phyloP scores from a whole-genome alignment of 2,113 vertebrate genomes.

The Cebus imitator region DNA sequence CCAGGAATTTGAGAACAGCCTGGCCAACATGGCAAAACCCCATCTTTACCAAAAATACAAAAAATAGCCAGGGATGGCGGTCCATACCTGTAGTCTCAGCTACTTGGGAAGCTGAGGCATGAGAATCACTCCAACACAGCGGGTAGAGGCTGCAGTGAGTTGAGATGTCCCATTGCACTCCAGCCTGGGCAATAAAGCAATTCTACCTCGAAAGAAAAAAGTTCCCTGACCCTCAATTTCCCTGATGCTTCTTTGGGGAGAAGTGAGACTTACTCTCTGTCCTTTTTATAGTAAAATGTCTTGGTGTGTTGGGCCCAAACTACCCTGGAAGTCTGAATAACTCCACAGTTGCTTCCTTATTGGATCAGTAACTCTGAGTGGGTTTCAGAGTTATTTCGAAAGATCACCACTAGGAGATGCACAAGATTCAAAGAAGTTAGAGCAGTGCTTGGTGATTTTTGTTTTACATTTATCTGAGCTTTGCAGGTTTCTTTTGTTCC shows the following conservation, averaged over 20 bases:
- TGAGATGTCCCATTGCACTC: too few species aligned
- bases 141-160: too few species aligned
- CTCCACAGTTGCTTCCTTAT: not conserved
- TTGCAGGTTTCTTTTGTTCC: constrained; percentile 70
- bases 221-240: not conserved
- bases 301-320: not conserved
- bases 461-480: constrained; percentile 12
- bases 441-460: not conserved
- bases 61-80: too few species aligned
- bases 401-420: constrained; percentile 71
- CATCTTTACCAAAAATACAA: too few species aligned
- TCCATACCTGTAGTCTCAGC: too few species aligned
- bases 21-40: too few species aligned
- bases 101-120: too few species aligned
- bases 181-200: too few species aligned
- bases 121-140: too few species aligned
- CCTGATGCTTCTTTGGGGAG: not conserved
- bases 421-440: constrained; percentile 50
- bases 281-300: not conserved
- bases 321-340: not conserved
- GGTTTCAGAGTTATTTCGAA: constrained; percentile 31
- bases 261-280: not conserved
- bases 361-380: not conserved
- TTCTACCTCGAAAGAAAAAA: too few species aligned
- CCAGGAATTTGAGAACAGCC: too few species aligned